These are phyloP conservation scores for Trachymyrmex cornetzi DNA, from an alignment of 1,140 invertebrate species.

Conservation along the genomic window DNA sequence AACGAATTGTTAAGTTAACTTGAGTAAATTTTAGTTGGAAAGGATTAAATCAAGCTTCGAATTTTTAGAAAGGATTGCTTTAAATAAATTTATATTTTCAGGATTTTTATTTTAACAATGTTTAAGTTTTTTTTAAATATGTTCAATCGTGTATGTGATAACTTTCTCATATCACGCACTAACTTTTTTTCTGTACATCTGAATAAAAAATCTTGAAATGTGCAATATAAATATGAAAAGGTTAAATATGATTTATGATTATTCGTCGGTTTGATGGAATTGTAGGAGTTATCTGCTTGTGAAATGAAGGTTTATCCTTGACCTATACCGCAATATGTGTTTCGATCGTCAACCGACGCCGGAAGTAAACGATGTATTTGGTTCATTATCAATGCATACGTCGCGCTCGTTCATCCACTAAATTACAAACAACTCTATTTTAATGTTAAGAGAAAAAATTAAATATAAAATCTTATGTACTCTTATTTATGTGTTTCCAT, in stretches of 20 bases:
- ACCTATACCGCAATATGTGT: conserved; percentile 62
- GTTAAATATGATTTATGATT: conserved; percentile 51
- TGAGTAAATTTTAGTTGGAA: not conserved
- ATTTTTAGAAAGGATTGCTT: not conserved
- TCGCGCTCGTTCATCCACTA: not conserved
- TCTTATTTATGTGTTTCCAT: not conserved
- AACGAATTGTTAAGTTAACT: not conserved
- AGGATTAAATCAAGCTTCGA: not conserved
- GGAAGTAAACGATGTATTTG: conserved; percentile 56
- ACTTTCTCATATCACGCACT: not conserved
- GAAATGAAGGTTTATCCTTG: conserved; percentile 70
- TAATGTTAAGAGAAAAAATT: not conserved
- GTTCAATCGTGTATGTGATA: not conserved
- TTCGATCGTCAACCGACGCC: conserved; percentile 64
- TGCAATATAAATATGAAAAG: not conserved
- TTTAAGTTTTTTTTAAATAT: not conserved
- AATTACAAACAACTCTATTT: conserved; percentile 5
- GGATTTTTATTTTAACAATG: not conserved
- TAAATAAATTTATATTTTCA: not conserved
- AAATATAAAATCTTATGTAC: not conserved
- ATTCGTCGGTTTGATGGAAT: conserved; percentile 28
- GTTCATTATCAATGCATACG: conserved; percentile 40
- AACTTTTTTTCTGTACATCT: not conserved
- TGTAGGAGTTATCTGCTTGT: conserved; percentile 37
- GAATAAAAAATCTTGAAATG: not conserved